phyloP scores from a whole-genome alignment of 2,888 invertebrate species.

The Nycteola revayana region DNA sequence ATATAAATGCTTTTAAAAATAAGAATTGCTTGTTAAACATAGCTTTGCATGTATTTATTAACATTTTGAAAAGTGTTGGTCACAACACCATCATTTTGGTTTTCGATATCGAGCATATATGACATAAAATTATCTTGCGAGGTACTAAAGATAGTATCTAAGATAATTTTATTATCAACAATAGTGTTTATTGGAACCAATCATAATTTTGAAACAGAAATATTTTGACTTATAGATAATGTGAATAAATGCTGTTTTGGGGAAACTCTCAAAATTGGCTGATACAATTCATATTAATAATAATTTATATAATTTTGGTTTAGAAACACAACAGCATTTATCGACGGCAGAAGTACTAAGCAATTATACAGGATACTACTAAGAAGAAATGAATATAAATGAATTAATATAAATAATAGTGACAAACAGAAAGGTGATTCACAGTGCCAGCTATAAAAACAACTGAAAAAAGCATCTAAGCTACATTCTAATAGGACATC shows the following conservation, averaged over 20 bases:
- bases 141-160: too few species aligned
- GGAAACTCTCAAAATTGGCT: too few species aligned
- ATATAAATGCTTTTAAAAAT: too few species aligned
- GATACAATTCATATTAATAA: too few species aligned
- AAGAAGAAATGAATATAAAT: constrained; percentile 57
- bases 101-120: too few species aligned
- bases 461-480: constrained; percentile 69
- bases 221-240: constrained; percentile 11
- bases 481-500: constrained; percentile 71
- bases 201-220: constrained; percentile 15
- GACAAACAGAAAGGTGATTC: constrained; percentile 71
- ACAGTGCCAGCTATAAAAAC: constrained; percentile 77
- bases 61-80: too few species aligned
- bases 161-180: not conserved
- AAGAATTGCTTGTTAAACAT: too few species aligned
- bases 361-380: constrained; percentile 60
- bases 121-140: too few species aligned
- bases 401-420: constrained; percentile 60
- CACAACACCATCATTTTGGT: too few species aligned
- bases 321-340: constrained; percentile 21
- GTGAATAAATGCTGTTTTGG: constrained; percentile 24
- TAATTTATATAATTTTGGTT: too few species aligned
- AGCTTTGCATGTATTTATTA: too few species aligned
- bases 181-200: not conserved
- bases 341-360: constrained; percentile 32